Base-by-base conservation (phyloP, 1,140 invertebrate genomes). In the Hylyphantes graminicola region DNA sequence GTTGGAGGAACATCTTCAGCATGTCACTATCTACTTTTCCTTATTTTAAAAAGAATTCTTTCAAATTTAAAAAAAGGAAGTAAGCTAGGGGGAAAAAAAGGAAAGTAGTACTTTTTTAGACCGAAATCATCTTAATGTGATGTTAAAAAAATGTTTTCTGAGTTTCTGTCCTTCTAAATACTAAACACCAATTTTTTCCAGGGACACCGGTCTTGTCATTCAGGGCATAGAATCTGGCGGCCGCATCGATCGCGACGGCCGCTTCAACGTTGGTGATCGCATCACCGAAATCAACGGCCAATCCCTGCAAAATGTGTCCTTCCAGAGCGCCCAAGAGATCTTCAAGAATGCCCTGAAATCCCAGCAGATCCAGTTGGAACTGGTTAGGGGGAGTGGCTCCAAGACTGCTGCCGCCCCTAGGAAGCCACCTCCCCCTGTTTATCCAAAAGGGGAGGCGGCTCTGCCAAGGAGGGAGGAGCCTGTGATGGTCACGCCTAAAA, bases 231-330 rank as follows among this genome's bases (percentile, higher is more conserved):
- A 97, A 89, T 93, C 93, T 0, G 94, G 94, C 70, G 95, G 96
- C 53, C 90, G 95, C 64, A 94, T 97, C 48, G 93, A 94, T 86
- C 91, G 93, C 61, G 94, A 96, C 89, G 96, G 96, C 0, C 91
- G 95, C 55, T 92, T 98, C 19, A 91, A 93, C 65, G 91, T 95
- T 8, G 93, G 94, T 48, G 96, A 97, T 90, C 92, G 93, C 80
- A 97, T 98, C 76, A 91, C 96, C 2, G 95, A 95, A 89, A 97
- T 98, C 87, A 97, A 98, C 89, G 95, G 94, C 3, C 92, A 93
- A 73, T 93, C 93, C 89, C 90, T 97, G 8, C 88, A 93, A 11
- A 91, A 93, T 87, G 92, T 95, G 87, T 93, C 92, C 11, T 95
- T 94, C 87, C 90, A 92, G 61, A 89, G 88, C 88, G 94, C 95